Evolutionary conservation across 2,888 invertebrate species (phyloP).

Genomic region (Timandra comae): DNA sequence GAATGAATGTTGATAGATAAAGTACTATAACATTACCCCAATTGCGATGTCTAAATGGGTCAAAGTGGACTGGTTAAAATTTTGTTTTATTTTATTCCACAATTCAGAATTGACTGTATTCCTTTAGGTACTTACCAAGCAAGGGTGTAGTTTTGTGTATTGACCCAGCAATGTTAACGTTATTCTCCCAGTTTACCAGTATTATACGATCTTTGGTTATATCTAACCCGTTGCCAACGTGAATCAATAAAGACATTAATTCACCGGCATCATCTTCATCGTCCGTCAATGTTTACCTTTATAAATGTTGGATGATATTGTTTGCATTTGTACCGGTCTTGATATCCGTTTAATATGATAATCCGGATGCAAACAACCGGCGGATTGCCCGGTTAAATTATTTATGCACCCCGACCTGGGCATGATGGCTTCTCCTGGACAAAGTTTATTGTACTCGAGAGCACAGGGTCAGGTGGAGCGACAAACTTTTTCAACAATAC

Average conservation of each 20-base stretch:
- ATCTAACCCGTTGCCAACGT: too few species aligned
- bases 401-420: slow-evolving; percentile 69
- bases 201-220: too few species aligned
- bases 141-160: too few species aligned
- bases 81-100: too few species aligned
- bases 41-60: too few species aligned
- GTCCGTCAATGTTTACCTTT: slow-evolving; percentile 41
- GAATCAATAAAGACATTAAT: slow-evolving; percentile 11
- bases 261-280: slow-evolving; percentile 25
- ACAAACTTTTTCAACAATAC: slow-evolving; percentile 37
- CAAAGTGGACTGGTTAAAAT: too few species aligned
- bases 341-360: slow-evolving; percentile 77
- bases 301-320: slow-evolving; percentile 69
- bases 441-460: slow-evolving; percentile 56
- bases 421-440: slow-evolving; percentile 58
- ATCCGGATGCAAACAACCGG: slow-evolving; percentile 73
- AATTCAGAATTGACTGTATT: too few species aligned
- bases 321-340: slow-evolving; percentile 66
- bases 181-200: too few species aligned
- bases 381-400: slow-evolving; percentile 71
- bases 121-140: too few species aligned
- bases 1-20: too few species aligned
- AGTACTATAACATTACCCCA: too few species aligned
- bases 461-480: slow-evolving; percentile 44
- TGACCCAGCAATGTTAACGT: too few species aligned